phyloP scores from a whole-genome alignment of 2,113 vertebrate species.

The Eurystomus gularis region DNA sequence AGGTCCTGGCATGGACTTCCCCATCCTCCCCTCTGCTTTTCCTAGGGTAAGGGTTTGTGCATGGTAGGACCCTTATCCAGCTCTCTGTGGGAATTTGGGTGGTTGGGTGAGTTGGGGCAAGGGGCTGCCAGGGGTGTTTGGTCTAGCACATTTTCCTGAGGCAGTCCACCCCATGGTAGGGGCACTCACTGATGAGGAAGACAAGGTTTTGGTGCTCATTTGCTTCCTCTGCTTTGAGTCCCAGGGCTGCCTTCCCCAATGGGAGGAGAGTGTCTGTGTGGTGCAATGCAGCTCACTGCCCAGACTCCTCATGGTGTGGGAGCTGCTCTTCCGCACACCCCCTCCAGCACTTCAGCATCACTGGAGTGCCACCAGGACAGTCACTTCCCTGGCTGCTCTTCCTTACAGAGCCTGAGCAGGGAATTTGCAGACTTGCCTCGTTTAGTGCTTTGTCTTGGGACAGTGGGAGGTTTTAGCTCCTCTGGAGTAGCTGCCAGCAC shows the following conservation, averaged over 20 bases:
- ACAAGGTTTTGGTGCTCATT: neutral
- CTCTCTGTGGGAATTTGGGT: neutral
- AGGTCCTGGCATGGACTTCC: fast-evolving
- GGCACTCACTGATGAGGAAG: fast-evolving
- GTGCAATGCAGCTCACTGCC: neutral
- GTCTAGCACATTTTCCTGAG: neutral
- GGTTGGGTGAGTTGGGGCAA: fast-evolving
- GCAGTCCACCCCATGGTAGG: fast-evolving
- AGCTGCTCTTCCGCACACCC: neutral
- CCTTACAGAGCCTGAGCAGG: neutral
- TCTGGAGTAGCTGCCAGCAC: neutral
- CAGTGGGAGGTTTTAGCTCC: neutral
- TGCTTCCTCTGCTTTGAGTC: neutral
- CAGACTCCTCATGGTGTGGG: fast-evolving
- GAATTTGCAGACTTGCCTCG: neutral
- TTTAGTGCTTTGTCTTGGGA: neutral
- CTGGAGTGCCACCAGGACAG: neutral
- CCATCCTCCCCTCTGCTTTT: neutral
- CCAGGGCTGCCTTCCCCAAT: neutral
- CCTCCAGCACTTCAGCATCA: neutral
- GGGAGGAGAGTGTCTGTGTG: fast-evolving
- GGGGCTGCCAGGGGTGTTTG: neutral
- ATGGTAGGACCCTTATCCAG: neutral
- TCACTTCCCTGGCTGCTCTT: fast-evolving
- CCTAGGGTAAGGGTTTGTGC: neutral